A percentile compares a stretch with the other conserved stretches of the same genome.
Evolutionary conservation across 1,140 invertebrate genomes (phyloP).

Genomic region (Diorhabda elongata): DNA sequence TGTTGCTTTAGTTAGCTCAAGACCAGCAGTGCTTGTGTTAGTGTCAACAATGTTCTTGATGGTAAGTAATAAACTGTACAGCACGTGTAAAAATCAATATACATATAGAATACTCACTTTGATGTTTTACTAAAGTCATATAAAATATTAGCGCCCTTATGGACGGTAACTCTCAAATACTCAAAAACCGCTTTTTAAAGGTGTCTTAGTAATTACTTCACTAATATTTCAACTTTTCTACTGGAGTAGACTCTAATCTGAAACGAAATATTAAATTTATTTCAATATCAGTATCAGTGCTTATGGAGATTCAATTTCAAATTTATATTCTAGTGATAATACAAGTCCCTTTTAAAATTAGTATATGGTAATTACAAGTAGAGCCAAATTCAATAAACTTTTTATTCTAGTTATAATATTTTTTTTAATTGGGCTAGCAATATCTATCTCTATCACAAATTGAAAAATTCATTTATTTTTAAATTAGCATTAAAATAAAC

Average conservation of each 20-base stretch:
- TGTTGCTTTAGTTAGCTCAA: not conserved
- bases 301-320: too few species aligned
- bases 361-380: too few species aligned
- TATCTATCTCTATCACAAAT: too few species aligned
- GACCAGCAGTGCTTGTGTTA: not conserved
- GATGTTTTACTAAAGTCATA: constrained; percentile 77
- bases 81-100: not conserved
- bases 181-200: not conserved
- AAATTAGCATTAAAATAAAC: too few species aligned
- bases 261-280: not conserved
- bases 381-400: too few species aligned
- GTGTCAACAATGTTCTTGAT: not conserved
- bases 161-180: constrained; percentile 52
- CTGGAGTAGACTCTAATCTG: not conserved
- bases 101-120: constrained; percentile 52
- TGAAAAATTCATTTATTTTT: too few species aligned
- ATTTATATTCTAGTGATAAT: too few species aligned
- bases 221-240: not conserved
- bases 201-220: not conserved
- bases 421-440: too few species aligned
- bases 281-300: too few species aligned
- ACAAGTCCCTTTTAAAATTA: too few species aligned
- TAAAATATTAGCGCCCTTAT: constrained; percentile 78
- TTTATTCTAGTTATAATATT: too few species aligned
- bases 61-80: constrained; percentile 3